Percentiles rank a stretch among this genome's conserved stretches.
Evolutionary conservation across 1,140 invertebrate species (phyloP).

Genomic region (Listronotus oregonensis): DNA sequence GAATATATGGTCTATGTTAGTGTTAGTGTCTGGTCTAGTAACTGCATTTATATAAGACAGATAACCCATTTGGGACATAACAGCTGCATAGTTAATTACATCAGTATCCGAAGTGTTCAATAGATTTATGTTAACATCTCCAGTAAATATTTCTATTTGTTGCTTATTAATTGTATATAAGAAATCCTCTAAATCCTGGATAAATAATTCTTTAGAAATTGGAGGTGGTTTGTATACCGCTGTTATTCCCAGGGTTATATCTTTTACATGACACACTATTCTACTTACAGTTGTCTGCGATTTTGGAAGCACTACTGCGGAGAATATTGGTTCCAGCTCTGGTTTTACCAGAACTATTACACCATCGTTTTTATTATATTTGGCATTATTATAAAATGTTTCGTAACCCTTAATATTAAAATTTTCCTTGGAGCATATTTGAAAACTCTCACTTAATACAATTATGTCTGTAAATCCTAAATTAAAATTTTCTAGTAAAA

Average conservation of each 20-base stretch:
- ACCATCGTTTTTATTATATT: no score
- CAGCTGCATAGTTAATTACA: neutral
- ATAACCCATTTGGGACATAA: neutral
- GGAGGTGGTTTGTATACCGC: neutral
- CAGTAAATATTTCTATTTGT: neutral
- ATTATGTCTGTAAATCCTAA: neutral
- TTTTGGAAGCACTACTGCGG: neutral
- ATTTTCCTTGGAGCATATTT: neutral
- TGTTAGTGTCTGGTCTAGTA: neutral
- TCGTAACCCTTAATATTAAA: neutral
- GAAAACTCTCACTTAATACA: constrained; percentile 1
- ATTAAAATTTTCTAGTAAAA: neutral
- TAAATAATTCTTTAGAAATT: neutral
- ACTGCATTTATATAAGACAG: neutral
- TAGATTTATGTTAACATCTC: neutral
- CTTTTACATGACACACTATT: neutral
- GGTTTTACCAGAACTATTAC: neutral
- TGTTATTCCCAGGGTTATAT: neutral
- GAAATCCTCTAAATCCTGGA: neutral
- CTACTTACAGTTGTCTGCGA: neutral
- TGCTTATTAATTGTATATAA: neutral
- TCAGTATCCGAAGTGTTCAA: neutral
- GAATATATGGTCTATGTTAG: constrained; percentile 1
- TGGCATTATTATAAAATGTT: no score
- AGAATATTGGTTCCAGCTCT: neutral